Base-by-base conservation (phyloP, 1,140 invertebrate species). In the Mamestra configurata region DNA sequence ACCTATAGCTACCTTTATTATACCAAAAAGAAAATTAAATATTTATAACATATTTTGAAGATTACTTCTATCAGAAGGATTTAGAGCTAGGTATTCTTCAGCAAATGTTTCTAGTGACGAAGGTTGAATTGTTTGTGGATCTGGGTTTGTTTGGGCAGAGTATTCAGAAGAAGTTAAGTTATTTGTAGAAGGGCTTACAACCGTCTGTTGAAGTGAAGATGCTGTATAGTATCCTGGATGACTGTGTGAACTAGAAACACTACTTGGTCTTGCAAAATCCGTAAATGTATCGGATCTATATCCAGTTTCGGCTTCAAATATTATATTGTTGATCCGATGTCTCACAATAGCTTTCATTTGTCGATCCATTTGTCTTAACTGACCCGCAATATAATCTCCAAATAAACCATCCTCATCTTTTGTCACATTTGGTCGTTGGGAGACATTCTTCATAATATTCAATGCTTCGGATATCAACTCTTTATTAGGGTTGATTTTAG, bases 301-400 rank as follows among this genome's bases (percentile, higher is more conserved):
- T 61, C 57, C 57, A 79, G 75, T 79, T 79, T 81, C 80, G 73
- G 73, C 55, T 81, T 81, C 80, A 81, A 81, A 81, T 61, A 81
- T 77, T 51, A 81, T 81, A 72, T 81, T 81, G 24, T 81, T 81
- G 55, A 81, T 81, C 68, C 80, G 80, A 81, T 81, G 80, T 81
- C 46, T 81, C 22, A 81, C 75, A 49, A 81, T 81, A 61, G 80
- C 73, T 64, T 81, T 81, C 43, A 43, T 81, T 77, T 24, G 20
- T 66, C 51, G 40, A 49, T 79, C 80, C 73, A 81, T 77, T 77
- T 81, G 24, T 78, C 75, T 81, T 43, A 81, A 66, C 22, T 78
- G 53, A n/a, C 27, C 43, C 70, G 80, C 80, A 81, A 81, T 81
- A 75, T 81, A 81, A 43, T 81, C 76, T 64, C 80, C 76, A 81